Percentiles rank a stretch among this genome's conserved stretches.
Conservation (phyloP, 2,888 invertebrate genomes). For the Parnassius orleans region DNA sequence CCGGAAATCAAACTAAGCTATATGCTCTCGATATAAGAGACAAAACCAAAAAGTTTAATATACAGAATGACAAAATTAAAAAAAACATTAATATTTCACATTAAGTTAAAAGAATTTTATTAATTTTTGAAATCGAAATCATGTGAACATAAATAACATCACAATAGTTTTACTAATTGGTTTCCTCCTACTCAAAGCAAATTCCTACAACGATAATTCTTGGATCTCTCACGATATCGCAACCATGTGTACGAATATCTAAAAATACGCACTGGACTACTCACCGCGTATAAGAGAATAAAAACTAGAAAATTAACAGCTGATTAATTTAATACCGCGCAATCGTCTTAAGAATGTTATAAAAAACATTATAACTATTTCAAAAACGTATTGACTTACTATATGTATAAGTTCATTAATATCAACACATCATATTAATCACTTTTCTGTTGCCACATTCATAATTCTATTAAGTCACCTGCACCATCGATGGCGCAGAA, state of each 20-base stretch:
- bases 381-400: no score
- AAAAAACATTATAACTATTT: constrained; percentile 8
- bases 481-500: no score
- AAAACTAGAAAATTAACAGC: constrained; percentile 41
- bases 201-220: constrained; percentile 46
- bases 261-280: constrained; percentile 49
- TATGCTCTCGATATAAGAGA: no score
- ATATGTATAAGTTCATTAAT: no score
- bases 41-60: no score
- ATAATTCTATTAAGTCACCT: no score
- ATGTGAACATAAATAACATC: constrained; percentile 19
- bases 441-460: no score
- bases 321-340: constrained; percentile 31
- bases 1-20: no score
- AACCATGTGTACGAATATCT: constrained; percentile 60
- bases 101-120: no score
- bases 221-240: constrained; percentile 44
- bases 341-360: constrained; percentile 23
- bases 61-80: no score
- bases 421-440: no score
- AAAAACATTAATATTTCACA: no score
- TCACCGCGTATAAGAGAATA: constrained; percentile 49
- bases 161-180: constrained; percentile 26
- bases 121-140: neutral
- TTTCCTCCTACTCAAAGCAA: constrained; percentile 38